Evolutionary conservation across 2,113 vertebrate genomes (phyloP), one percentile per base, ranked within the genome.

Genomic region (Oncorhynchus keta): DNA sequence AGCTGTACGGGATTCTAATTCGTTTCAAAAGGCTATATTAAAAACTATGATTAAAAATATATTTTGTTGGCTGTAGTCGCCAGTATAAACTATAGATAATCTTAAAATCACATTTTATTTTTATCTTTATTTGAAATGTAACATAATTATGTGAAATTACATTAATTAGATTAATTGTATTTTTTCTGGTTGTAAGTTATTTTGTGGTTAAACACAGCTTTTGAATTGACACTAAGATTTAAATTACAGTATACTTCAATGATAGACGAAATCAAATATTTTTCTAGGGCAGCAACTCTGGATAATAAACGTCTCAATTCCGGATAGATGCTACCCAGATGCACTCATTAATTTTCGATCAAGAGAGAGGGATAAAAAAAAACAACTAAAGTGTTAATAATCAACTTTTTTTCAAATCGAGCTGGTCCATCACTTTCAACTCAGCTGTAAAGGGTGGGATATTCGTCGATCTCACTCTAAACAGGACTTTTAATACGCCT

Each of bases 401-500:
- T 45, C 8, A 8, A 45, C 39, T 45, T 45, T 39, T 9, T 9
- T 45, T 45, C 11, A 1, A 2, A 39, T 64, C 61, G 2, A 30
- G 24, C 65, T 2, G 11, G n/a, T 67, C 16, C 11, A 32, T 9
- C 65, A 28, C 22, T 67, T 67, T 67, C 24, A 30, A 3, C 22
- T n/a, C 55, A 9, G 5, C n/a, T 62, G 7, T 22, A 62, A 22
- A 62, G 7, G 55, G 59, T 62, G 59, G 59, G 7, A 24, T 62
- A 62, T 22, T 11, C 6, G 3, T 67, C 9, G 4, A 8, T 8
- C 11, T 28, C 24, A 32, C 26, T 30, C 24, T 30, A 67, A 30
- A 67, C 3, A 28, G 14, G 48, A 30, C 74, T 1, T 67, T 79
- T 79, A 62, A 74, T 72, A n/a, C 74, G 39, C 55, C 72, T 85